These are phyloP conservation scores for Gobionotothen gibberifrons DNA, from an alignment of 2,797 vertebrate genomes.

Conservation along the genomic window DNA sequence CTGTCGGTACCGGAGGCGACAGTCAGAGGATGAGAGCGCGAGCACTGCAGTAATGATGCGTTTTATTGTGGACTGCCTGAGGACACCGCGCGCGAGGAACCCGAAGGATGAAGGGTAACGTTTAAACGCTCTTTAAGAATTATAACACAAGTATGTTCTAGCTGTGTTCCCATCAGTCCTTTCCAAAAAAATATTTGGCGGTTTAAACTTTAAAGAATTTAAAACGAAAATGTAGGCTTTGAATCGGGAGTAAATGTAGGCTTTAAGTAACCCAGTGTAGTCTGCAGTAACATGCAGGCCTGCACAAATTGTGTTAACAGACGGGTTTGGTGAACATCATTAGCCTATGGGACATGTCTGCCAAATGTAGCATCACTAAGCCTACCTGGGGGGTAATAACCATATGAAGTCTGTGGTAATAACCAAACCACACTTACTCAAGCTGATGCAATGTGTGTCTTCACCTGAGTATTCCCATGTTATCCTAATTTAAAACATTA, in stretches of 20 bases:
- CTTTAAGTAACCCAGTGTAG: neutral
- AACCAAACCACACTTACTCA: neutral
- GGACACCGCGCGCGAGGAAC: constrained; percentile 40
- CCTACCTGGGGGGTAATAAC: neutral
- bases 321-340: neutral
- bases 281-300: neutral
- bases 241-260: neutral
- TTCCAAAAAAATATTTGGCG: too few relatives aligned
- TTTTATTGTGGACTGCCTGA: constrained; percentile 63
- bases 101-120: constrained; percentile 37
- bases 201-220: neutral
- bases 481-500: neutral
- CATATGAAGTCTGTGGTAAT: neutral
- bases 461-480: neutral
- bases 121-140: neutral
- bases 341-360: neutral
- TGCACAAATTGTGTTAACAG: neutral
- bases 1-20: constrained; percentile 6
- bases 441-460: neutral
- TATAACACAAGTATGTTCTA: neutral
- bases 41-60: constrained; percentile 66
- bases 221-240: too few relatives aligned
- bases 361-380: neutral
- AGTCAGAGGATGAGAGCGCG: constrained; percentile 46
- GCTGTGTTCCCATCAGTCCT: neutral